Evolutionary conservation across 2,113 vertebrate species (phyloP), one percentile per base, ranked within the genome.

Genomic region (Hypomesus transpacificus): DNA sequence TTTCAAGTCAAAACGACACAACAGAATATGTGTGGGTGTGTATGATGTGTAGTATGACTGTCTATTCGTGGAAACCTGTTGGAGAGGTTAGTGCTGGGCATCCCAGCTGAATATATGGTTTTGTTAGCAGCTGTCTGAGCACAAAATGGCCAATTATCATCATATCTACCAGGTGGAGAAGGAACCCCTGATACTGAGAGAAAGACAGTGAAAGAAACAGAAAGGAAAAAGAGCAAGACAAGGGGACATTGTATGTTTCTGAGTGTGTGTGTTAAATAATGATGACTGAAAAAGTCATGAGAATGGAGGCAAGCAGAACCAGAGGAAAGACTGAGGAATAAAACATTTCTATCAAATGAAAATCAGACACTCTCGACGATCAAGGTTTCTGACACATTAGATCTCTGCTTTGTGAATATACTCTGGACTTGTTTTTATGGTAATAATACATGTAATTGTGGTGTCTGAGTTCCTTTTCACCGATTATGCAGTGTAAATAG

Each of bases 81-180:
- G 82, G 80, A 82, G 79, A 87, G 81, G 77, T 86, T 85, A 85
- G 82, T 84, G 80, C 82, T 72, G 65, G 80, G 77, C 82, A 80
- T 88, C 85, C 46, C 67, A 83, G 71, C 82, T 69, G 84, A 85
- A 83, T 82, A 82, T 83, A 87, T 80, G 82, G 85, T 85, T 87
- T 89, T 89, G 87, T 89, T 86, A 83, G 89, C 84, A 88, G 89
- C 87, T 88, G 87, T 85, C 87, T 80, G 76, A 86, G 75, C 80
- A 81, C 74, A 86, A 87, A 89, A 88, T 88, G 87, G 87, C 87
- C 89, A 90, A 89, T 90, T 89, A 90, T 84, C 80, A 87, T 90
- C 82, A 88, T 89, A 86, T 85, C 79, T 85, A 46, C 86, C 84
- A 79, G 70, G 60, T 87, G 83, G 75, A 83, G 80, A 85, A 56